Evolutionary conservation across 2,113 vertebrate species (phyloP), one percentile per base, ranked within the genome.

Genomic region (Pelusios castaneus): DNA sequence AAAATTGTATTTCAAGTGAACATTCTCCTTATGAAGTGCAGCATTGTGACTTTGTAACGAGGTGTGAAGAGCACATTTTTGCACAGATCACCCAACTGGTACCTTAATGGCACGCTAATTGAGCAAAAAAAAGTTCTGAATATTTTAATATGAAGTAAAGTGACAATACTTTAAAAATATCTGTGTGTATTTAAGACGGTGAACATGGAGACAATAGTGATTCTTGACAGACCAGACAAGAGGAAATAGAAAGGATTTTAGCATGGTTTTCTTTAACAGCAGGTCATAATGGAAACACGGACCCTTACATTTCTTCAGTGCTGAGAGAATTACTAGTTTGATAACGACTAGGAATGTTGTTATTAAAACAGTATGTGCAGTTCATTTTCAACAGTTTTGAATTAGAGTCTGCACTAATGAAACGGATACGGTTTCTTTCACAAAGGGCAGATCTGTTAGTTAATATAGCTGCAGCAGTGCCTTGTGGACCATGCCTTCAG

Each of bases 311-410:
- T 97, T 97, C 96, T 97, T 97, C 97, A 97, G 97, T 96, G 96
- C 97, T 98, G 97, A 98, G 98, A 98, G 98, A 98, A 98, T 98
- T 98, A 98, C 98, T 98, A 97, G 97, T 98, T 98, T 98, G 98
- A 98, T 98, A 98, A 98, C 97, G 97, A 98, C 98, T 98, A 97
- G 97, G 97, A 98, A 98, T 98, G 98, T 97, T 98, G 97, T 98
- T 98, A 98, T 98, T 98, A 98, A 98, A 98, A 98, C 98, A 98
- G 98, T 98, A 98, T 98, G 98, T 97, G 98, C 97, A 98, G 98
- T 98, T 98, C 98, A 98, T 98, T 98, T 98, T 98, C 98, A 98
- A 98, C 98, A 98, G 98, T 98, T 98, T 98, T 98, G 98, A 98
- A 98, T 98, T 98, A 98, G 98, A 98, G 97, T 96, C 97, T 97